A percentile compares a stretch with the other conserved stretches of the same genome.
phyloP scores from a whole-genome alignment of 1,140 invertebrate genomes.

The Forficula auricularia region DNA sequence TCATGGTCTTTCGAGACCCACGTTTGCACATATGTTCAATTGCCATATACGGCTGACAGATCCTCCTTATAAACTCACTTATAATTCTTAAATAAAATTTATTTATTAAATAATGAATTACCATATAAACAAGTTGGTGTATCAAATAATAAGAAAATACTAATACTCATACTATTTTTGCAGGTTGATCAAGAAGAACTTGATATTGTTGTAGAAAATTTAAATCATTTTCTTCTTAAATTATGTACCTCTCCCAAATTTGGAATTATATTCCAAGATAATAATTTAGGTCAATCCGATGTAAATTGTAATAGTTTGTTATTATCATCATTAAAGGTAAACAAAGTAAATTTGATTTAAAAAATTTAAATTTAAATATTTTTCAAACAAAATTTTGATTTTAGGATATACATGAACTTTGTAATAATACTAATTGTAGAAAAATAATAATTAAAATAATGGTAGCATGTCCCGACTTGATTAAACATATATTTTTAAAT shows the following conservation, averaged over 20 bases:
- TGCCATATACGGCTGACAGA: no score
- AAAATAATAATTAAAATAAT: slow-evolving; percentile 47
- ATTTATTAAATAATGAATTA: slow-evolving; percentile 7
- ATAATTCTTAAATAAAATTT: no score
- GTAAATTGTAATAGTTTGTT: slow-evolving; percentile 41
- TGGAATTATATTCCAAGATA: slow-evolving; percentile 48
- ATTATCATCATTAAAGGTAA: slow-evolving; percentile 38
- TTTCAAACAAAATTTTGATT: not conserved
- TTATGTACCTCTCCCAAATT: slow-evolving; percentile 49
- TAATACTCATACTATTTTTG: slow-evolving; percentile 9
- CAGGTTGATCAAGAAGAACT: slow-evolving; percentile 13
- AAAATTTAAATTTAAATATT: no score
- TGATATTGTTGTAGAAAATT: slow-evolving; percentile 27
- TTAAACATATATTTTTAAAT: slow-evolving; percentile 37
- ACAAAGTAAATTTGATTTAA: no score
- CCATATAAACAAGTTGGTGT: no score
- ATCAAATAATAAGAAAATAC: no score
- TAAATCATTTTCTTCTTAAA: slow-evolving; percentile 44
- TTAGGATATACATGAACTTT: slow-evolving; percentile 35
- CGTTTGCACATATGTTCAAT: no score
- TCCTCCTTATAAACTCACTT: no score
- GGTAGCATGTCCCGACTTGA: slow-evolving; percentile 49
- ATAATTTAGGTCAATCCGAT: slow-evolving; percentile 33
- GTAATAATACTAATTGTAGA: slow-evolving; percentile 41
- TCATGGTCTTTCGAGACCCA: no score